Evolutionary conservation across 2,113 vertebrate species (phyloP), one percentile per base, ranked within the genome.

Genomic region (Oreochromis spilurus): DNA sequence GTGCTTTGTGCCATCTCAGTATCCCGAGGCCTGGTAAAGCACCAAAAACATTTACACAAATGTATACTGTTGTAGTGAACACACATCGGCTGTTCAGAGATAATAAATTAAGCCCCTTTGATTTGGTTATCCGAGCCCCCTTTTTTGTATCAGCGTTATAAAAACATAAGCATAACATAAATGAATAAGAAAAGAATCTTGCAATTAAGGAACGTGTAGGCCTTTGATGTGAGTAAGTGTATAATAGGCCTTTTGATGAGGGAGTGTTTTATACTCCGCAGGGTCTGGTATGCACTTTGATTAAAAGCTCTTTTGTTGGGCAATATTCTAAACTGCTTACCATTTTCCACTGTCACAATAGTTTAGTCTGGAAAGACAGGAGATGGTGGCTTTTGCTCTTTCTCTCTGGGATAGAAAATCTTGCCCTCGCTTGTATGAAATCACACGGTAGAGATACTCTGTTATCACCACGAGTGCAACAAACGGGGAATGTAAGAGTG

Each of bases 211-310:
- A 93, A 90, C 83, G 85, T 43, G 80, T 85, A 91, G 55, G 90
- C 84, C 93, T 96, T 96, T 96, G 95, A 96, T 94, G 93, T 95
- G 87, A 88, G 89, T 91, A 94, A 93, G 89, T 94, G 94, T 91
- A 87, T 93, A 94, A 95, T 93, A 88, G 94, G 91, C 67, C 92
- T 95, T 94, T 93, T 93, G 94, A 95, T 93, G 94, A 93, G 87
- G 90, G 89, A 91, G 90, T 89, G 90, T 93, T 92, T 91, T 86
- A 89, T 75, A 88, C 93, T 94, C 93, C 88, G 92, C 92, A 70
- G 94, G 93, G 90, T 93, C 91, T 90, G 85, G 86, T 84, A 78
- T 89, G 90, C 90, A 88, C 91, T 95, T 93, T 95, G 91, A 95
- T 95, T 94, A 95, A 96, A 95, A 93, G 83, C 94, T 85, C 89